These are phyloP conservation scores for Saccostrea glomerata DNA, from an alignment of 1,140 invertebrate genomes.

Conservation along the genomic window DNA sequence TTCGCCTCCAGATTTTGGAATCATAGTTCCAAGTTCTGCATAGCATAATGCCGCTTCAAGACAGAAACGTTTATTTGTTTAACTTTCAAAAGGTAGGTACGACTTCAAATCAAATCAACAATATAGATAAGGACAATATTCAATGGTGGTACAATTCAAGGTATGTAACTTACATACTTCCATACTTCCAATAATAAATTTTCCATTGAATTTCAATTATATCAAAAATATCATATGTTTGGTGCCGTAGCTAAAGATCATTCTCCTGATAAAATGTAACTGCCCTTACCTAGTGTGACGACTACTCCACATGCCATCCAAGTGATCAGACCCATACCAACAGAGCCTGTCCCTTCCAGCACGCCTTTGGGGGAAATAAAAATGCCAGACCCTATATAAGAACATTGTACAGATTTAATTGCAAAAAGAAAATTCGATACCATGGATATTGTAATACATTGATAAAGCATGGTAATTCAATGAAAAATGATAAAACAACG, in stretches of 20 bases:
- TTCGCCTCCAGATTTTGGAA: constrained; percentile 74
- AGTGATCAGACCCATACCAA: constrained; percentile 88
- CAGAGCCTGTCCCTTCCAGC: constrained; percentile 88
- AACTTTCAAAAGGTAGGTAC: too few species aligned
- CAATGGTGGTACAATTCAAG: too few species aligned
- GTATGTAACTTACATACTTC: too few species aligned
- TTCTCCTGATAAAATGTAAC: not conserved
- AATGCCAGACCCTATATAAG: constrained; percentile 87
- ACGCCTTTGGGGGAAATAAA: constrained; percentile 97
- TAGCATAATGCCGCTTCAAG: constrained; percentile 87
- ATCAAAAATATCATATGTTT: not conserved
- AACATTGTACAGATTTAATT: too few species aligned
- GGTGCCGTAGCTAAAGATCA: not conserved
- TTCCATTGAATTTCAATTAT: not conserved
- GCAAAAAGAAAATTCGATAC: too few species aligned
- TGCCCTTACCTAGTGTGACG: constrained; percentile 68
- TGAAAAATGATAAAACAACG: too few species aligned
- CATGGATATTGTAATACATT: too few species aligned
- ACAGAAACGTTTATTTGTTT: not conserved
- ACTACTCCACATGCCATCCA: constrained; percentile 82
- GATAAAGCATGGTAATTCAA: too few species aligned
- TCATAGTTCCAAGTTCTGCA: constrained; percentile 88
- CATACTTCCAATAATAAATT: too few species aligned
- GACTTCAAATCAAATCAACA: too few species aligned
- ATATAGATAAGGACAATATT: too few species aligned